A percentile compares a stretch with the other conserved stretches of the same genome.
phyloP scores from a whole-genome alignment of 1,140 invertebrate species.

The Brachionus manjavacas region DNA sequence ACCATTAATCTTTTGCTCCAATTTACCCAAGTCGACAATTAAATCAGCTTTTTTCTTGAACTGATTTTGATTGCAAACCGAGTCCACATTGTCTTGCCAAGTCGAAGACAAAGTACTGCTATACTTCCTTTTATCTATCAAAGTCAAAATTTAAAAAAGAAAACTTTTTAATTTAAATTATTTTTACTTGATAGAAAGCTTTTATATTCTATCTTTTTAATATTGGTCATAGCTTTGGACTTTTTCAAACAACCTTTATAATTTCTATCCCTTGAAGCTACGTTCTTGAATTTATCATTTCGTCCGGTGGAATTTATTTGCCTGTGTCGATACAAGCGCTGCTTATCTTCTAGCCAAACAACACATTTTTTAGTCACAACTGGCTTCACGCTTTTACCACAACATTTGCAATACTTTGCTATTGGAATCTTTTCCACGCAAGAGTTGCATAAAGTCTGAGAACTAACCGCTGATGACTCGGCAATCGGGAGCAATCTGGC shows the following conservation, averaged over 20 bases:
- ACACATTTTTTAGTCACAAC: neutral
- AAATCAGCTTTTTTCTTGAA: neutral
- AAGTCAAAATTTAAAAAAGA: neutral
- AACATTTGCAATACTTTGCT: slow-evolving; percentile 3
- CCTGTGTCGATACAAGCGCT: neutral
- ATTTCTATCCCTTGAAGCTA: neutral
- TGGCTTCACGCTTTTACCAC: slow-evolving; percentile 7
- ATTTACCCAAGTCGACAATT: neutral
- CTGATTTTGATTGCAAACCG: neutral
- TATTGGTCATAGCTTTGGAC: slow-evolving; percentile 20
- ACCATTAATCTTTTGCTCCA: neutral
- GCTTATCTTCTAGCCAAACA: neutral
- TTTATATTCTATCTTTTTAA: slow-evolving; percentile 17
- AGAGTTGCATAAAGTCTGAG: neutral
- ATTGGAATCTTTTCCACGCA: neutral
- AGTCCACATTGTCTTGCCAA: neutral
- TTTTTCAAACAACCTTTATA: slow-evolving; percentile 14
- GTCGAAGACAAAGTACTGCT: slow-evolving; percentile 11
- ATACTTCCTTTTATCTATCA: slow-evolving; percentile 15
- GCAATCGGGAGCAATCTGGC: neutral
- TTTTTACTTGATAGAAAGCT: slow-evolving; percentile 22
- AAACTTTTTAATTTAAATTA: neutral
- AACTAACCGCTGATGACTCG: neutral
- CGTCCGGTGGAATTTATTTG: neutral
- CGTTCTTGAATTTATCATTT: neutral